Conservation (phyloP, 2,797 vertebrate genomes). For the Pseudotriccus pelzelni region DNA sequence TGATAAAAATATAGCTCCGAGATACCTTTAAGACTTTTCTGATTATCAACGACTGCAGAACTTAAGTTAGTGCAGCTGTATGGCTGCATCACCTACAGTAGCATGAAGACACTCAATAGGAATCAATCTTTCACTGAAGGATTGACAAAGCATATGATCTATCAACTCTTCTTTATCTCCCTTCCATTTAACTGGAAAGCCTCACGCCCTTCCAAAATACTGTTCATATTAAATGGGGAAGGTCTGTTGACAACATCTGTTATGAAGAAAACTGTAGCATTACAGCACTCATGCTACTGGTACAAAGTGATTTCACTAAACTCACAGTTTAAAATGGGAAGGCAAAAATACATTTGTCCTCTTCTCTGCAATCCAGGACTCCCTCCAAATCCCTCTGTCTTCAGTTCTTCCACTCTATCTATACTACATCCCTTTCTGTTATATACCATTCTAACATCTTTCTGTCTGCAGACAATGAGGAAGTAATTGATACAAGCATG, state of each 20-base stretch:
- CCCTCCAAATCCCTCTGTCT: not conserved
- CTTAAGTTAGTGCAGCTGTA: not conserved
- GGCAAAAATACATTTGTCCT: not conserved
- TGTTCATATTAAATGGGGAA: not conserved
- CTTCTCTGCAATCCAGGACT: not conserved
- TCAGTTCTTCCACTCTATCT: not conserved
- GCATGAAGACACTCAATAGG: not conserved
- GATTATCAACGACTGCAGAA: not conserved
- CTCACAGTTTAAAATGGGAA: not conserved
- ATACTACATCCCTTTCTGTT: not conserved
- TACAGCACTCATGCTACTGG: not conserved
- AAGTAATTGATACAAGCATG: not conserved
- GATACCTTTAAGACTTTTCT: not conserved
- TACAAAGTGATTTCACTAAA: not conserved
- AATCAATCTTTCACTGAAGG: not conserved
- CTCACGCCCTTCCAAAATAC: not conserved
- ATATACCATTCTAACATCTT: not conserved
- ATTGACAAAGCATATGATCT: not conserved
- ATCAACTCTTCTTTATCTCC: not conserved
- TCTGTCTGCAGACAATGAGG: not conserved
- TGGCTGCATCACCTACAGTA: not conserved
- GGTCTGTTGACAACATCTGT: not conserved
- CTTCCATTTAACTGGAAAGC: not conserved
- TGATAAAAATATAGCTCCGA: not conserved
- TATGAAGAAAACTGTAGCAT: not conserved